Conservation (phyloP, 2,888 invertebrate genomes). For the Auanema sp. region DNA sequence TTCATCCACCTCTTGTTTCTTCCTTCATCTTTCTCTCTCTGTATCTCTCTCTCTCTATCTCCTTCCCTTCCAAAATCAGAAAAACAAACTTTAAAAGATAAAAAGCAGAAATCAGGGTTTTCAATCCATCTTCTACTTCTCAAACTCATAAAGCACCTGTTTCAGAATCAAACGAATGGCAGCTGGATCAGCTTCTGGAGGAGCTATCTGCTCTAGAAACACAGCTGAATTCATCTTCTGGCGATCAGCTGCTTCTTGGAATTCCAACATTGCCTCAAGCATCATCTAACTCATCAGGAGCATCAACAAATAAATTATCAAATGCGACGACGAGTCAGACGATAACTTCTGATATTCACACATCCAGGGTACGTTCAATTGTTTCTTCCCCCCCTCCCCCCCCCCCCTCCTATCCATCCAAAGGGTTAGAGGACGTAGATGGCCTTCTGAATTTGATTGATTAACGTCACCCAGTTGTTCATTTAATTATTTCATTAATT, state of each 20-base stretch:
- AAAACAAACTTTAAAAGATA: neutral
- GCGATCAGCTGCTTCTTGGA: constrained; percentile 76
- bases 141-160: constrained; percentile 1
- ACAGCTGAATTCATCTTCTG: constrained; percentile 57
- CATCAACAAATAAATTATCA: too few species aligned
- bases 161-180: constrained; percentile 88
- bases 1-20: neutral
- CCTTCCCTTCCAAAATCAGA: constrained; percentile 7
- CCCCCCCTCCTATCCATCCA: too few species aligned
- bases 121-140: constrained; percentile 1
- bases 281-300: neutral
- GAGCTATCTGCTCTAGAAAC: constrained; percentile 89
- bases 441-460: too few species aligned
- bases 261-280: constrained; percentile 65
- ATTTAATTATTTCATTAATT: too few species aligned
- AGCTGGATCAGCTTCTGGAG: constrained; percentile 92
- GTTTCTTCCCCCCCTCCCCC: neutral
- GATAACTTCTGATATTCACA: too few species aligned
- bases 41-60: too few species aligned
- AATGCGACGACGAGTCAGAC: too few species aligned
- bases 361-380: too few species aligned
- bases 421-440: too few species aligned
- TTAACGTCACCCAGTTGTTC: too few species aligned
- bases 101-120: constrained; percentile 1
- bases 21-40: constrained; percentile 6